These are phyloP conservation scores for Scyliorhinus canicula DNA, from an alignment of 2,797 vertebrate species.

Conservation along the genomic window DNA sequence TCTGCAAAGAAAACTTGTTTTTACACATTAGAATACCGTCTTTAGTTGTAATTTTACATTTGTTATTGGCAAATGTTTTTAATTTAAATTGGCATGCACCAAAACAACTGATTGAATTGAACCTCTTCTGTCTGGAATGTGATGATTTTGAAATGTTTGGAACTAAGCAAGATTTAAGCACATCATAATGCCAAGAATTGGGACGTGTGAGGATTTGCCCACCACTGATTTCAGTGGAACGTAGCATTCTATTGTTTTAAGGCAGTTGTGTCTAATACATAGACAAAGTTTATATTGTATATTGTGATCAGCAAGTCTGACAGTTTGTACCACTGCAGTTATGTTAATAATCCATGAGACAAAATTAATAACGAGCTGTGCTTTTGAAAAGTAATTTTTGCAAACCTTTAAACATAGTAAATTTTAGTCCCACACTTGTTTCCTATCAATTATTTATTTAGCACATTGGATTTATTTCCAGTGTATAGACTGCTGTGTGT, in stretches of 20 bases:
- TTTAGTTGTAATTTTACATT: slow-evolving; percentile 32
- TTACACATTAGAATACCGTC: not conserved
- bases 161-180: slow-evolving; percentile 23
- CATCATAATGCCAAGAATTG: not conserved
- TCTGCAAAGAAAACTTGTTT: not conserved
- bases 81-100: slow-evolving; percentile 10
- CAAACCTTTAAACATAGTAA: slow-evolving; percentile 37
- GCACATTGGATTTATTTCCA: slow-evolving; percentile 33
- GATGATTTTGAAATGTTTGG: not conserved
- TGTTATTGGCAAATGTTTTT: not conserved
- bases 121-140: not conserved
- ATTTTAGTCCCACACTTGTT: slow-evolving; percentile 32
- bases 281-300: slow-evolving; percentile 36
- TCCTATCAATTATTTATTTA: slow-evolving; percentile 35
- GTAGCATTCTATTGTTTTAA: slow-evolving; percentile 31
- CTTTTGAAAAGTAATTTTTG: slow-evolving; percentile 37
- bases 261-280: slow-evolving; percentile 34
- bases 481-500: slow-evolving; percentile 38
- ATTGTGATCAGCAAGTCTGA: slow-evolving; percentile 38
- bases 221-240: slow-evolving; percentile 33
- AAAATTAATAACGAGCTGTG: slow-evolving; percentile 34
- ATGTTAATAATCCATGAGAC: slow-evolving; percentile 32
- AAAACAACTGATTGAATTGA: slow-evolving; percentile 7
- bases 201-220: slow-evolving; percentile 30
- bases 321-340: slow-evolving; percentile 34